phyloP scores from a whole-genome alignment of 2,797 vertebrate species.

The Macrochelys suwanniensis region DNA sequence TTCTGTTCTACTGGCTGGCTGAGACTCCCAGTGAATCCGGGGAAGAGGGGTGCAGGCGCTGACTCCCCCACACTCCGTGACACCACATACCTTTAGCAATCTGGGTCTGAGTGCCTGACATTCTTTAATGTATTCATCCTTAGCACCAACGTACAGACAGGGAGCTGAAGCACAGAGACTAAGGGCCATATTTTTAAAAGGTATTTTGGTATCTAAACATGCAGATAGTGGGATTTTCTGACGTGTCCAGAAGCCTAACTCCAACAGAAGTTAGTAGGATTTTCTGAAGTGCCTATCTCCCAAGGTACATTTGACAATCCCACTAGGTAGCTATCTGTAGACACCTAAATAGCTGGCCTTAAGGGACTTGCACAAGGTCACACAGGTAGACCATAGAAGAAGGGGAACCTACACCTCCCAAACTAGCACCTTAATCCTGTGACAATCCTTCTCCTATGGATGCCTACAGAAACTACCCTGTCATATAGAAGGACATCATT shows the following conservation, averaged over 20 bases:
- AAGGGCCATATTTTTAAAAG: background rate
- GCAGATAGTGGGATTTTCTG: background rate
- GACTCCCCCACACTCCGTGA: no score
- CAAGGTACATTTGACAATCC: background rate
- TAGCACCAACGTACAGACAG: background rate
- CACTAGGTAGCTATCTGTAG: background rate
- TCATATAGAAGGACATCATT: background rate
- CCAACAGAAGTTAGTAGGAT: background rate
- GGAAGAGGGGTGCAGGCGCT: no score
- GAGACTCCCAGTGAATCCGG: no score
- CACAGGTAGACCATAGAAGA: background rate
- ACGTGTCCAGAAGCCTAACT: background rate
- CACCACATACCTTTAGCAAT: background rate
- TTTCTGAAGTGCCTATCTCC: background rate
- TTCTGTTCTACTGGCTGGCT: no score
- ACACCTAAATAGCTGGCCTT: background rate
- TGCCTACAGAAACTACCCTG: background rate
- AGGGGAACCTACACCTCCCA: background rate
- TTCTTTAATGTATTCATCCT: background rate
- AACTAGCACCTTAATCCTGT: background rate
- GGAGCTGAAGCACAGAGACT: background rate
- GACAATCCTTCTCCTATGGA: background rate
- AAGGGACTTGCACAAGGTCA: background rate
- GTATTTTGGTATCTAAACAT: background rate
- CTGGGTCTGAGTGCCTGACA: background rate